Conservation (phyloP, 2,113 vertebrate species). For the Lagenorhynchus albirostris region DNA sequence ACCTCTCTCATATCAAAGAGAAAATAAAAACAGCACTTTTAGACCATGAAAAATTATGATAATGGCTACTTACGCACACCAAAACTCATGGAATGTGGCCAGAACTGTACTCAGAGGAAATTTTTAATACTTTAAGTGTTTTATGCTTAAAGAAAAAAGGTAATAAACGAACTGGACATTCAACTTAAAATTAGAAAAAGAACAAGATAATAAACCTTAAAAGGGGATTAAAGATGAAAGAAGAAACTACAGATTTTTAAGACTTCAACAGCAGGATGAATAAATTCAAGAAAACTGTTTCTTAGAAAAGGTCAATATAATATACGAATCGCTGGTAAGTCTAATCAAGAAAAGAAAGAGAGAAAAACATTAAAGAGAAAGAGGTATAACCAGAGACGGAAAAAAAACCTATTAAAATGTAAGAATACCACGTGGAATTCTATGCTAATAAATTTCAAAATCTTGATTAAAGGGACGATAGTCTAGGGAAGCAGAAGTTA, state of each 20-base stretch:
- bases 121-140: not conserved
- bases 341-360: not conserved
- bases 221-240: not conserved
- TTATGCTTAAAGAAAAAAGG: conserved; percentile 30
- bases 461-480: conserved; percentile 30
- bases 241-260: conserved; percentile 10
- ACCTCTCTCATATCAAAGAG: not conserved
- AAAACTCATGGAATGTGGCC: conserved; percentile 26
- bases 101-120: conserved; percentile 23
- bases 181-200: conserved; percentile 23
- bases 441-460: conserved; percentile 40
- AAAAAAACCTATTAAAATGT: not conserved
- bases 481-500: conserved; percentile 3
- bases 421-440: not conserved
- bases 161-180: conserved; percentile 19
- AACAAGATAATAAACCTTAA: not conserved
- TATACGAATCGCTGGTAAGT: not conserved
- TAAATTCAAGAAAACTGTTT: not conserved
- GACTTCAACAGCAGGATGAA: not conserved
- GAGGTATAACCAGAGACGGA: not conserved
- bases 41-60: conserved; percentile 36
- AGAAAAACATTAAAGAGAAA: not conserved
- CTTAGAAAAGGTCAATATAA: conserved; percentile 13
- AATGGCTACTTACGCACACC: conserved; percentile 9
- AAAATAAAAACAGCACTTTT: conserved; percentile 60